These are phyloP conservation scores for Merops nubicus DNA, from an alignment of 2,113 vertebrate species.

Conservation along the genomic window DNA sequence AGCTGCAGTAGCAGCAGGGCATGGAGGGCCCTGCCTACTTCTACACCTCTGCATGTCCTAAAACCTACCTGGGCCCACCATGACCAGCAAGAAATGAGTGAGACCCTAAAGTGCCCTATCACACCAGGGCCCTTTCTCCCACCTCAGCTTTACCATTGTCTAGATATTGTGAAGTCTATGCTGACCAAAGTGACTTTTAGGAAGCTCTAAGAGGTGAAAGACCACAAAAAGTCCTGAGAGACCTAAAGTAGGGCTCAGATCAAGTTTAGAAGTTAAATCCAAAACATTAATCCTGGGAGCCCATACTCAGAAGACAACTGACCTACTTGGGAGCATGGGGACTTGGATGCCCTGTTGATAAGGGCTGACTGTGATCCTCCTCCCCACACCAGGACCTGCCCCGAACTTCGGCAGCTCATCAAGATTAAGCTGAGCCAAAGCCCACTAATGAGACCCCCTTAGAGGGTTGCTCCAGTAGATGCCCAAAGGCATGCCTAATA, in stretches of 20 bases:
- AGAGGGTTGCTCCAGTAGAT: neutral
- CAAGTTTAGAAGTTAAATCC: neutral
- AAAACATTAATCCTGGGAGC: neutral
- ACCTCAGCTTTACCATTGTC: neutral
- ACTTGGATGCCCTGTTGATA: neutral
- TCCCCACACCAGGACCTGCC: rapidly evolving
- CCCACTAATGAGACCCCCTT: neutral
- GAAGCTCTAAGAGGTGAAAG: neutral
- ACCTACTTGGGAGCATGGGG: neutral
- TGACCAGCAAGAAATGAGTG: neutral
- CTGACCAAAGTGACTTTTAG: neutral
- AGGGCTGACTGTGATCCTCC: neutral
- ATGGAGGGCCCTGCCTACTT: neutral
- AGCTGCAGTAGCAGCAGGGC: neutral
- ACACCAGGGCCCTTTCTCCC: neutral
- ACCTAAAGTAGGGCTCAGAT: neutral
- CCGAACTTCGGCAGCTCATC: neutral
- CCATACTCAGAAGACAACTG: neutral
- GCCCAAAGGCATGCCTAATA: neutral
- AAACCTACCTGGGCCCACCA: neutral
- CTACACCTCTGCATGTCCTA: neutral
- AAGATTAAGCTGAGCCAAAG: neutral
- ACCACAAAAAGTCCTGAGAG: neutral
- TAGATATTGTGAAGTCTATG: neutral
- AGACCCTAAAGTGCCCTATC: neutral